These are phyloP conservation scores for Sinhomidia bicolor DNA, from an alignment of 2,888 invertebrate species.

Conservation along the genomic window DNA sequence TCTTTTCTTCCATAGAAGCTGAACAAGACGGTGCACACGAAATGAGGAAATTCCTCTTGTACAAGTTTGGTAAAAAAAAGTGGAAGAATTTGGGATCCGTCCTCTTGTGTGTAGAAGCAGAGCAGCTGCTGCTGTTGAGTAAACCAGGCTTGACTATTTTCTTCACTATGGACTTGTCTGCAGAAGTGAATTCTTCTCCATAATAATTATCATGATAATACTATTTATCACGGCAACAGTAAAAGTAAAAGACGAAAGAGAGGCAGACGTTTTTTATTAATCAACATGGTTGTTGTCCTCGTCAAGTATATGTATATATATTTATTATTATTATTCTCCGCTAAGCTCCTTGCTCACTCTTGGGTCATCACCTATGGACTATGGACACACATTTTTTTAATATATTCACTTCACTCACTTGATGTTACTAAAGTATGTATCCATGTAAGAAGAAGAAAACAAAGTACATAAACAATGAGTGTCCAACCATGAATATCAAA, in stretches of 20 bases:
- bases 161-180: not conserved
- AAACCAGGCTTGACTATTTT: not conserved
- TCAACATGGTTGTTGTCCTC: not conserved
- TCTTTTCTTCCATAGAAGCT: conserved; percentile 19
- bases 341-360: not conserved
- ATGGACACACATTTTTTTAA: not conserved
- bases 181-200: conserved; percentile 17
- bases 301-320: too few species aligned
- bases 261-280: conserved; percentile 3
- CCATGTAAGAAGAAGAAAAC: not conserved
- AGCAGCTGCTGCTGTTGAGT: not conserved
- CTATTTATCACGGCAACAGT: conserved; percentile 35
- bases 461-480: conserved; percentile 38
- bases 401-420: not conserved
- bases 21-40: not conserved
- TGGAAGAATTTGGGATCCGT: too few species aligned
- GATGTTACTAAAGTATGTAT: not conserved
- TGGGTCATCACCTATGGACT: not conserved
- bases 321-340: conserved; percentile 17
- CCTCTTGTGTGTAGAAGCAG: too few species aligned
- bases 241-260: not conserved
- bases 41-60: not conserved
- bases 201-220: conserved; percentile 38
- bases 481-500: conserved; percentile 69
- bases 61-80: too few species aligned